These are phyloP conservation scores for Lithophane leautieri DNA, from an alignment of 2,888 invertebrate genomes.

Conservation along the genomic window DNA sequence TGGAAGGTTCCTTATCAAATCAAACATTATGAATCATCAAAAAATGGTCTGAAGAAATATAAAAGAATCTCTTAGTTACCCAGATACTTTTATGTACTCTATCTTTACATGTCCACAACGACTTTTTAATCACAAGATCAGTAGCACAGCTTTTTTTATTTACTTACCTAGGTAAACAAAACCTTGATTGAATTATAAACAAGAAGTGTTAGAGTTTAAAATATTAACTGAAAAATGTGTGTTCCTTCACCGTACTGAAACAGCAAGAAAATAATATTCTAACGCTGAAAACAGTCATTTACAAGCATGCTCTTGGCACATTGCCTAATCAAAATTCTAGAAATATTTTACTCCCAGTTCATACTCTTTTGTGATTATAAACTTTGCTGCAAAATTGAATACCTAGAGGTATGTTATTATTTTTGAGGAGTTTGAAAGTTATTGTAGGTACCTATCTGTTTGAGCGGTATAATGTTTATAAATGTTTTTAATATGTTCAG, in stretches of 20 bases:
- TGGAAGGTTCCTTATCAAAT: neutral
- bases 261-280: constrained; percentile 35
- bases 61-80: neutral
- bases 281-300: constrained; percentile 47
- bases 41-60: neutral
- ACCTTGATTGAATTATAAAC: constrained; percentile 5
- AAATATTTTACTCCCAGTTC: constrained; percentile 36
- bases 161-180: neutral
- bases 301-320: constrained; percentile 57
- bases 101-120: neutral
- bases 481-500: neutral
- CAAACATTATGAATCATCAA: neutral
- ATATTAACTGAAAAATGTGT: constrained; percentile 38
- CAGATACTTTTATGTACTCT: neutral
- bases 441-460: neutral
- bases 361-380: constrained; percentile 27
- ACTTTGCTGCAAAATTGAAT: constrained; percentile 8
- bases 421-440: neutral
- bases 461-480: too few species aligned
- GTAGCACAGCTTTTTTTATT: neutral
- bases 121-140: neutral
- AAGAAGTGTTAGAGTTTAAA: constrained; percentile 35
- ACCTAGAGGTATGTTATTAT: neutral
- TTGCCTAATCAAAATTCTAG: constrained; percentile 66
- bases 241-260: constrained; percentile 28